Evolutionary conservation across 2,797 vertebrate species (phyloP).

Genomic region (Limosa lapponica): DNA sequence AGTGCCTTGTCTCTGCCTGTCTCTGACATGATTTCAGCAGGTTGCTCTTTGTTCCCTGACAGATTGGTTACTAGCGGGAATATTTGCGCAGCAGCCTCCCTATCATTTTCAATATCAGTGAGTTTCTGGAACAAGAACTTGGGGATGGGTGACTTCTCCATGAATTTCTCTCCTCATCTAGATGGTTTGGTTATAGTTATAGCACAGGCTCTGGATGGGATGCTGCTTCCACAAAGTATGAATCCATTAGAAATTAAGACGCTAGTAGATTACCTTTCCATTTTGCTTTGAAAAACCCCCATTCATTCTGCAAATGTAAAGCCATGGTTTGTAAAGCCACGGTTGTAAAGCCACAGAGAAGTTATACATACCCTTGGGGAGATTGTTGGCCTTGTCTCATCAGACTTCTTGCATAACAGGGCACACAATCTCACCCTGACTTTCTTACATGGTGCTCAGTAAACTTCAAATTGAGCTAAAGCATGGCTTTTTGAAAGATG

Average conservation of each 20-base stretch:
- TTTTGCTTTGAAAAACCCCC: not conserved
- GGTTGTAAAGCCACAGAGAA: not conserved
- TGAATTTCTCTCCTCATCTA: not conserved
- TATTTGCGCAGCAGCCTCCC: not conserved
- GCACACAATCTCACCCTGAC: not conserved
- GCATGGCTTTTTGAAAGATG: not conserved
- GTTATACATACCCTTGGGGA: not conserved
- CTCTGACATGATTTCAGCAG: not conserved
- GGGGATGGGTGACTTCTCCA: not conserved
- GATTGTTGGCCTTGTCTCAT: not conserved
- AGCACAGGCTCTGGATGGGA: not conserved
- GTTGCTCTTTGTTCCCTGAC: not conserved
- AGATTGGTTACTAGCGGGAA: not conserved
- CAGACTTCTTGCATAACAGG: not conserved
- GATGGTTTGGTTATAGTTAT: not conserved
- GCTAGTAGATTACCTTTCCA: not conserved
- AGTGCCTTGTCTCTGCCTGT: not conserved
- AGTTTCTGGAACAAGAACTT: not conserved
- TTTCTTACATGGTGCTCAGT: not conserved
- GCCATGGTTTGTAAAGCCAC: not conserved
- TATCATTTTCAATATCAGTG: not conserved
- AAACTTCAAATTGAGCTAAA: not conserved
- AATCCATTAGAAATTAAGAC: not conserved
- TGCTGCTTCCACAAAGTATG: not conserved
- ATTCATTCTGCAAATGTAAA: not conserved